Base-by-base conservation (phyloP, 2,797 vertebrate genomes). In the Alosa sapidissima region DNA sequence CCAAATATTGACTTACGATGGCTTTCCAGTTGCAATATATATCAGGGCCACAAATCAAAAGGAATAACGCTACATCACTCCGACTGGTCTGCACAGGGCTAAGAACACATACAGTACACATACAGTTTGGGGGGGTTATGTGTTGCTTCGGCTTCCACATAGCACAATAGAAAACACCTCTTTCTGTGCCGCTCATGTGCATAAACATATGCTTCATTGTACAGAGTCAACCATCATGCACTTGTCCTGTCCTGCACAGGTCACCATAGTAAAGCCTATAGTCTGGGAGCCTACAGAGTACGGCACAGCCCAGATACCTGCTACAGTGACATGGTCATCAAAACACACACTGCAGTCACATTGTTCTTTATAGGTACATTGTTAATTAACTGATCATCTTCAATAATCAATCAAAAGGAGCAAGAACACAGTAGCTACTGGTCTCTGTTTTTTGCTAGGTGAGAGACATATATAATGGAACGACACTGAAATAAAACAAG, bases 351-450 rank as follows among this genome's bases (percentile, higher is more conserved):
- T 94, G 93, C 93, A 95, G 90, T 96, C 94, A 95, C 93, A 94
- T 94, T 91, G 89, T 91, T 91, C 91, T 91, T 93, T 92, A 94
- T 89, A 93, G 92, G 94, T 91, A 87, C 88, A 91, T 88, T 85
- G 84, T 85, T 86, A 87, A 88, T 90, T 88, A 84, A 93, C 92
- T 94, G 91, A 95, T 94, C 94, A 94, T 93, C 91, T 92, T 94
- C 92, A 95, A 94, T 94, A 95, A 96, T 96, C 94, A 94, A 93
- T 94, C 94, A 93, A 95, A 92, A 95, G 94, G 93, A 96, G 95
- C 95, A 95, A 95, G 94, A 96, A 96, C 95, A 96, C 95, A 96
- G 95, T 96, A 95, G 95, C 95, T 96, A 96, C 94, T 96, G 95
- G 95, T 96, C 95, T 96, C 95, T 96, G 95, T 94, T 95, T 89